Evolutionary conservation across 2,797 vertebrate genomes (phyloP), one percentile per base, ranked within the genome.

Genomic region (Gastrophryne carolinensis): DNA sequence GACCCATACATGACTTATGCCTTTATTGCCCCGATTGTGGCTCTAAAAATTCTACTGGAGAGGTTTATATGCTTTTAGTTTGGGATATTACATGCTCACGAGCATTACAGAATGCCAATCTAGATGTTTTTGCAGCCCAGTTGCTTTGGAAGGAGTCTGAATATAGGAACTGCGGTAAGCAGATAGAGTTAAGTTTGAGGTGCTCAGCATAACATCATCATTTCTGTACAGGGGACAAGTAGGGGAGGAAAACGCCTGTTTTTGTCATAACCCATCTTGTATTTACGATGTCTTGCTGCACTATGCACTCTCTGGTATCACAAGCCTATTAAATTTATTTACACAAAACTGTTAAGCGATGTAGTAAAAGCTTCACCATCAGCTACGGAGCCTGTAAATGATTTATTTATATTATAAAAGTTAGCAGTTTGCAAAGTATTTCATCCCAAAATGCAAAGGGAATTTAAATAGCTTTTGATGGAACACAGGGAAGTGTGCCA

Each of bases 241-340:
- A 50, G 44, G 41, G 68, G 75, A 66, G 68, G 53, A 23, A 66
- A 78, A 66, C 53, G 68, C 75, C 68, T 78, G 75, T 72, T 78
- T 53, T 68, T 72, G 65, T 78, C 68, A 72, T 60, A 78, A 39
- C 68, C 68, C 75, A 78, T 78, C 75, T 78, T 78, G 75, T 78
- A 78, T 78, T 78, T 78, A 78, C 12, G 68, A 78, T 60, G 61
- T 72, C 68, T 66, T 19, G 27, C 75, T 66, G 53, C 68, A 72
- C 75, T 60, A 39, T 60, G 53, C 58, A 60, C 75, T 78, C 39
- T 66, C 12, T 72, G 75, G 53, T 50, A 72, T 65, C 69, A 71
- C 68, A 72, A 57, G 67, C 75, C 75, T 72, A 78, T 78, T 78
- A 78, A 78, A 78, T 72, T 78, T 78, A 78, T 78, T 78, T 78